phyloP scores from a whole-genome alignment of 2,888 invertebrate species.

The Chaitophorus viminalis region DNA sequence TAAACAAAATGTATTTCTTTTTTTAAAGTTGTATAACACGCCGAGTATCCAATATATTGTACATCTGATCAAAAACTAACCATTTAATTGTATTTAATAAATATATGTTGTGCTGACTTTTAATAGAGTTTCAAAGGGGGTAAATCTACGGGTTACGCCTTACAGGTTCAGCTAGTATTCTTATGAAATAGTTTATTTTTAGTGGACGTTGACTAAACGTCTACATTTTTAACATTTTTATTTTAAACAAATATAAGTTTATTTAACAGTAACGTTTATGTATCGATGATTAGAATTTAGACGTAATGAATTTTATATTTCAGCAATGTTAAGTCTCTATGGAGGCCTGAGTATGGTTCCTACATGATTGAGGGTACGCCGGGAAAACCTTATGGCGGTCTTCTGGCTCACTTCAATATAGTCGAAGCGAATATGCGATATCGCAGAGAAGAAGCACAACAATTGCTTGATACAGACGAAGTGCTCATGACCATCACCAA shows the following conservation, averaged over 20 bases:
- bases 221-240: not conserved
- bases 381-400: slow-evolving; percentile 92
- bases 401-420: slow-evolving; percentile 95
- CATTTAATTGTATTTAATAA: no score
- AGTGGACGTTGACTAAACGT: not conserved
- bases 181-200: not conserved
- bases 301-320: not conserved
- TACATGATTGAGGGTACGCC: slow-evolving; percentile 99
- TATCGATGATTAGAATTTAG: no score
- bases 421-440: slow-evolving; percentile 98
- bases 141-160: no score
- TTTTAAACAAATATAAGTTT: not conserved
- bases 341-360: slow-evolving; percentile 98
- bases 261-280: not conserved
- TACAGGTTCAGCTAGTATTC: no score
- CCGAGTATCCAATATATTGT: no score
- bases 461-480: slow-evolving; percentile 81
- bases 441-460: slow-evolving; percentile 84
- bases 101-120: no score
- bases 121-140: no score
- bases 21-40: not conserved
- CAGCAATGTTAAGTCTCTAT: slow-evolving; percentile 83
- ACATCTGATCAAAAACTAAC: no score
- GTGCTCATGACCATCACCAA: slow-evolving; percentile 89
- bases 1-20: not conserved